phyloP scores from a whole-genome alignment of 1,140 invertebrate genomes.

The Rhysida immarginata region DNA sequence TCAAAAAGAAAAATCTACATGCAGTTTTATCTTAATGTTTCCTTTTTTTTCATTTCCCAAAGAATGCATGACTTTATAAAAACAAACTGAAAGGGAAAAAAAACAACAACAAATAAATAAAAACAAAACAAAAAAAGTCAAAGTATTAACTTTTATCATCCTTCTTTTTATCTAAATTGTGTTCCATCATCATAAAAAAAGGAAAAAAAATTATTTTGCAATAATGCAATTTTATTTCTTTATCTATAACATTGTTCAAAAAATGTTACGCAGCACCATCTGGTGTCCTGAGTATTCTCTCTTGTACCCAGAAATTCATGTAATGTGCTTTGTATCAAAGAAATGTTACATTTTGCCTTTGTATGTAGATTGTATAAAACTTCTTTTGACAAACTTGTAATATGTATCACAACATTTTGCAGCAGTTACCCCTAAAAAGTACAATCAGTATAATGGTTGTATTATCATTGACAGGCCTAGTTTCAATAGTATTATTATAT shows the following conservation, averaged over 20 bases:
- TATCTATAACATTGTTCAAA: background rate
- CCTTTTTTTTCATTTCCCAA: too few species aligned
- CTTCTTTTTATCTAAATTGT: background rate
- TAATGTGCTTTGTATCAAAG: background rate
- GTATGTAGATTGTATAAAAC: background rate
- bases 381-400: background rate
- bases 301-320: background rate
- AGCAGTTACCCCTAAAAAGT: background rate
- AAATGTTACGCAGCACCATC: background rate
- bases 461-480: background rate
- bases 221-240: background rate
- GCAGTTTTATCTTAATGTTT: too few species aligned
- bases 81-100: too few species aligned
- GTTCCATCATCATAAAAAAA: background rate
- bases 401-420: background rate
- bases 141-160: background rate
- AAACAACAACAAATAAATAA: too few species aligned
- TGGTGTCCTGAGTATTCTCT: background rate
- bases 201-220: background rate
- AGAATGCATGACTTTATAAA: too few species aligned
- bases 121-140: too few species aligned
- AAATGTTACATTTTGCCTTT: background rate
- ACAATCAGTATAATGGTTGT: background rate
- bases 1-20: too few species aligned
- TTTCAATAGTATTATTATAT: constrained; percentile 4